Evolutionary conservation across 1,140 invertebrate species (phyloP).

Genomic region (Dendrolimus kikuchii): DNA sequence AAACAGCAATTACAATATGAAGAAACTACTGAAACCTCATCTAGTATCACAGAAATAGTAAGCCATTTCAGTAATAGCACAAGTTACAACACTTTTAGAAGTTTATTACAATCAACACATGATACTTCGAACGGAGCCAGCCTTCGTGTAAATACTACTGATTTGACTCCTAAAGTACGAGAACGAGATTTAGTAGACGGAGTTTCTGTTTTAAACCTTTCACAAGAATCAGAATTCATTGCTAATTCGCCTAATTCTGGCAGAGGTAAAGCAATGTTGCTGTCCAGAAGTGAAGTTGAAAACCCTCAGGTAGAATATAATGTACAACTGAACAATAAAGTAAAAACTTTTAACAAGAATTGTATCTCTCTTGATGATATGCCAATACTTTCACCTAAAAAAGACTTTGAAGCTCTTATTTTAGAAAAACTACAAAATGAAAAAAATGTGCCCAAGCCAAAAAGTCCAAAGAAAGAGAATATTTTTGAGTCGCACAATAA

Average conservation of each 20-base stretch:
- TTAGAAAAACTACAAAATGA: conserved; percentile 47
- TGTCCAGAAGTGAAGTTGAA: too few species aligned
- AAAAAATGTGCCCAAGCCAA: conserved; percentile 13
- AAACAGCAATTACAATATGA: conserved; percentile 49
- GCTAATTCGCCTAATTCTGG: conserved; percentile 35
- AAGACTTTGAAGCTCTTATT: conserved; percentile 53
- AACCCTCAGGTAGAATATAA: neutral
- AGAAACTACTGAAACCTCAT: conserved; percentile 42
- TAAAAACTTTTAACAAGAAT: conserved; percentile 22
- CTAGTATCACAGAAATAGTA: conserved; percentile 54
- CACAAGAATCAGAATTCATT: conserved; percentile 53
- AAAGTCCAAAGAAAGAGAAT: conserved; percentile 13
- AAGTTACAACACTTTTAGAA: conserved; percentile 57
- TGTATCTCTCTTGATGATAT: conserved; percentile 60
- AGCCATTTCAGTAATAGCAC: conserved; percentile 62
- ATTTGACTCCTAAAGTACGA: conserved; percentile 24
- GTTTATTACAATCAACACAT: conserved; percentile 41
- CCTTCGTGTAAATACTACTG: conserved; percentile 14
- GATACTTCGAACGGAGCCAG: conserved; percentile 28
- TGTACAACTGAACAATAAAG: neutral
- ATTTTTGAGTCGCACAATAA: conserved; percentile 18
- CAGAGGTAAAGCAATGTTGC: conserved; percentile 17
- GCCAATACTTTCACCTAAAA: conserved; percentile 55
- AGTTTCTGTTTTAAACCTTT: conserved; percentile 50
- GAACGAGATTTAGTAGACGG: conserved; percentile 50